Evolutionary conservation across 2,113 vertebrate genomes (phyloP).

Genomic region (Chaenocephalus aceratus): DNA sequence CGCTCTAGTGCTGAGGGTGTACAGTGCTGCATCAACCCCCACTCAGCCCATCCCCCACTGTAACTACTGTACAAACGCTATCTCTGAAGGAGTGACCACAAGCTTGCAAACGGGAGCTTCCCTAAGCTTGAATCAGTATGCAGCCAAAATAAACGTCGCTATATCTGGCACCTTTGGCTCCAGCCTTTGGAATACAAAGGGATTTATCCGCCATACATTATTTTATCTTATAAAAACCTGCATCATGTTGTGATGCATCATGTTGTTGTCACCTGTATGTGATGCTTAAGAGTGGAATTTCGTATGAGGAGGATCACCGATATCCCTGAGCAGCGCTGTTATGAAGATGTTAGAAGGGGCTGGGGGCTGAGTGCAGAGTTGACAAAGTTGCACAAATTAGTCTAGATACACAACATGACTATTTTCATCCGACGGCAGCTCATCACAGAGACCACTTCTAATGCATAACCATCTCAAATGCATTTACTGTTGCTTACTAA

Average conservation of each 20-base stretch:
- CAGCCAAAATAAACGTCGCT: slow-evolving; percentile 27
- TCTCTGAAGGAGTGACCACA: slow-evolving; percentile 46
- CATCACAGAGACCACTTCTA: background rate
- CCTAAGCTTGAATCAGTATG: slow-evolving; percentile 24
- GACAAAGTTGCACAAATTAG: slow-evolving; percentile 59
- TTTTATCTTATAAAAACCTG: slow-evolving; percentile 5
- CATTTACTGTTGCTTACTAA: slow-evolving; percentile 4
- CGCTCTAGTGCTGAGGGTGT: slow-evolving; percentile 46
- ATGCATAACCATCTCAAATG: slow-evolving; percentile 23
- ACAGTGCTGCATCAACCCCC: slow-evolving; percentile 65
- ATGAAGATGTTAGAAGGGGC: slow-evolving; percentile 21
- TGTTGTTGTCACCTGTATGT: too few species aligned
- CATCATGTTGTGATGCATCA: too few species aligned
- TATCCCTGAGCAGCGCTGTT: slow-evolving; percentile 38
- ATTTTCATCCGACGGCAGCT: slow-evolving; percentile 26
- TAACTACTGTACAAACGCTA: slow-evolving; percentile 61
- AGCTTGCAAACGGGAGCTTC: slow-evolving; percentile 38
- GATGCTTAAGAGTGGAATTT: slow-evolving; percentile 11
- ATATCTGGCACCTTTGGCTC: slow-evolving; percentile 6
- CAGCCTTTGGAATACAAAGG: background rate
- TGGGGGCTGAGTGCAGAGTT: slow-evolving; percentile 31
- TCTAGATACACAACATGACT: slow-evolving; percentile 21
- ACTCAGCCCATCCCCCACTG: slow-evolving; percentile 71
- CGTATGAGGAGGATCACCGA: slow-evolving; percentile 43
- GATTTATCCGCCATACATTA: background rate